A percentile compares a stretch with the other conserved stretches of the same genome.
Evolutionary conservation across 1,140 invertebrate genomes (phyloP).

Genomic region (Neelides sp.): DNA sequence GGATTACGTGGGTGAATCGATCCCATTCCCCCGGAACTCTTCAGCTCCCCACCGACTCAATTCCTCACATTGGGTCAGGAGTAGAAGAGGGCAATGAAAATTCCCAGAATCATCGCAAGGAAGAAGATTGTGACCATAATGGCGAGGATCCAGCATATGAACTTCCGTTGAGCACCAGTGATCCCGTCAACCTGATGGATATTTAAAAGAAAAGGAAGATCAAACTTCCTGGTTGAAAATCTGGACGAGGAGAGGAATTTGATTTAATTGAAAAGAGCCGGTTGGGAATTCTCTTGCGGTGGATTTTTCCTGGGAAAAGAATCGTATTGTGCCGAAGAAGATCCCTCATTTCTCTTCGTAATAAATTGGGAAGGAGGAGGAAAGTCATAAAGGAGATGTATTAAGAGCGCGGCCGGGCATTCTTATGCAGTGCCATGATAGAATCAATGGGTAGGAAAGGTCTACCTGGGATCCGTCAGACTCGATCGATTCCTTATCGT

Average conservation of each 20-base stretch:
- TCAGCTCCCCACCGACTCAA: too few relatives aligned
- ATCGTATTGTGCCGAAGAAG: background rate
- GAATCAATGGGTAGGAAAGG: background rate
- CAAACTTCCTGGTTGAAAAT: too few relatives aligned
- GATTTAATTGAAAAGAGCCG: too few relatives aligned
- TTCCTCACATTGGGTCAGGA: too few relatives aligned
- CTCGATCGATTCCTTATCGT: slow-evolving; percentile 31
- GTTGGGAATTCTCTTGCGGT: too few relatives aligned
- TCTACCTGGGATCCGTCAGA: slow-evolving; percentile 29
- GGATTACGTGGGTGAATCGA: too few relatives aligned
- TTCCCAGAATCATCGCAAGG: slow-evolving; percentile 28
- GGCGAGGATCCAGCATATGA: slow-evolving; percentile 27
- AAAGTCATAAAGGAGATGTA: background rate
- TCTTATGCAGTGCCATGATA: background rate
- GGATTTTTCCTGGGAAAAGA: background rate
- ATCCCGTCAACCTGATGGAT: slow-evolving; percentile 24
- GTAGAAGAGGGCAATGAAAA: slow-evolving; percentile 29
- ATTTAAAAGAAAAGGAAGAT: too few relatives aligned
- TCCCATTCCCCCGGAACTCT: too few relatives aligned
- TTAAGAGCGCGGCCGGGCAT: background rate
- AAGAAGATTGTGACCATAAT: slow-evolving; percentile 29
- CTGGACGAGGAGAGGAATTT: too few relatives aligned
- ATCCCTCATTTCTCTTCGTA: background rate
- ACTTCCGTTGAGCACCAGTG: slow-evolving; percentile 25
- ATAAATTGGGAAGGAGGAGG: background rate